phyloP scores from a whole-genome alignment of 2,888 invertebrate genomes.

The Callyntrura sp. region DNA sequence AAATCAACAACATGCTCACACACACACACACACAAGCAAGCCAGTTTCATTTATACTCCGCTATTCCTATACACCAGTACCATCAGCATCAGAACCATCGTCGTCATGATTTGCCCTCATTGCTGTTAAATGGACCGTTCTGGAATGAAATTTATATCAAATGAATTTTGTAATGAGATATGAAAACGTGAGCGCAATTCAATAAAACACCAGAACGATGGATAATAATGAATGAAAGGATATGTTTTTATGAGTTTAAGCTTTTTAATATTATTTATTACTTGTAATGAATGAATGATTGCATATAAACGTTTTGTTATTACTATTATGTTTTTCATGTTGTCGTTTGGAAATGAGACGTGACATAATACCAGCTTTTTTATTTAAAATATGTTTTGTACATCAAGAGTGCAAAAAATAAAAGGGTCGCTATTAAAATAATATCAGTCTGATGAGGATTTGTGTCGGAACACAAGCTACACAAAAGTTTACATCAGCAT shows the following conservation, averaged over 20 bases:
- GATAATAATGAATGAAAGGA: conserved; percentile 24
- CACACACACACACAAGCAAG: neutral
- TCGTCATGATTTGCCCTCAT: conserved; percentile 40
- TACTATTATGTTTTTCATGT: conserved; percentile 43
- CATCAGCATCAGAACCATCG: neutral
- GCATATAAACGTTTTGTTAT: conserved; percentile 62
- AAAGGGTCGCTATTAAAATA: conserved; percentile 14
- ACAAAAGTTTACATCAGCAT: neutral
- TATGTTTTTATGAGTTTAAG: conserved; percentile 53
- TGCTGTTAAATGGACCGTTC: conserved; percentile 78
- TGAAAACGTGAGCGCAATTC: conserved; percentile 43
- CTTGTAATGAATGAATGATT: conserved; percentile 71
- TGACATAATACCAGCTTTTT: conserved; percentile 51
- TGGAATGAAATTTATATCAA: conserved; percentile 61
- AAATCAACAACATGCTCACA: conserved; percentile 40
- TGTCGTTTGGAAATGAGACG: conserved; percentile 69
- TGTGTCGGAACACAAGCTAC: neutral
- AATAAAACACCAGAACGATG: conserved; percentile 52
- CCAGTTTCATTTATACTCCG: neutral
- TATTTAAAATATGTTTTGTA: conserved; percentile 45
- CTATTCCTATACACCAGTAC: neutral
- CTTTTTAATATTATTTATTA: conserved; percentile 62
- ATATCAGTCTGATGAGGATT: neutral
- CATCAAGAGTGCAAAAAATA: neutral
- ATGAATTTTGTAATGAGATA: conserved; percentile 60